phyloP scores from a whole-genome alignment of 1,140 invertebrate species.

The Daktulosphaira vitifoliae region DNA sequence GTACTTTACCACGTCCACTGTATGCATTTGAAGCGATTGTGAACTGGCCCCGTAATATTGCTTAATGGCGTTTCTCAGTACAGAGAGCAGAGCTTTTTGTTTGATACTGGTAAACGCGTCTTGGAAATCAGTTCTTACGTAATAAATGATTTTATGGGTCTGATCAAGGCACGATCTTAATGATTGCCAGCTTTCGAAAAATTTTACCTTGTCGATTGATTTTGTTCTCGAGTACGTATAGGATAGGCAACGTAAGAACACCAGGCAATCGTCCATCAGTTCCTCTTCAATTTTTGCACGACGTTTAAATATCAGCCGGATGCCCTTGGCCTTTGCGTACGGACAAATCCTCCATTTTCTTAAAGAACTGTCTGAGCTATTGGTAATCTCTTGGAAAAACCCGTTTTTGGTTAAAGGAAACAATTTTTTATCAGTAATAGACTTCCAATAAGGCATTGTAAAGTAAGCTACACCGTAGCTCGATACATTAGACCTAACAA shows the following conservation, averaged over 20 bases:
- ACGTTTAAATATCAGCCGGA: conserved; percentile 16
- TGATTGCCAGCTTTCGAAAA: conserved; percentile 1
- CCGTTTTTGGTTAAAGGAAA: background rate
- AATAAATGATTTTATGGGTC: background rate
- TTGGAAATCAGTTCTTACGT: conserved; percentile 7
- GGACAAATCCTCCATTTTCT: conserved; percentile 8
- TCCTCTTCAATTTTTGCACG: background rate
- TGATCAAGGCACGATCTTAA: background rate
- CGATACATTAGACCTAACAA: background rate
- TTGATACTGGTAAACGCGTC: conserved; percentile 15
- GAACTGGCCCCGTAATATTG: background rate
- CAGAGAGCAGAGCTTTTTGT: background rate
- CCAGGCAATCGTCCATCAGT: background rate
- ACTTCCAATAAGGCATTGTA: background rate
- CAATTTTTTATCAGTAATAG: background rate
- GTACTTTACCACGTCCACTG: background rate
- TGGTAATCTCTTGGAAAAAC: background rate
- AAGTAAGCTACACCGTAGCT: background rate
- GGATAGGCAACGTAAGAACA: conserved; percentile 1
- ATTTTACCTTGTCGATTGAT: background rate
- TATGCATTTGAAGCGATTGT: background rate
- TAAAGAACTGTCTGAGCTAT: background rate
- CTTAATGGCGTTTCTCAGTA: background rate
- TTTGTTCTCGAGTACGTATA: background rate
- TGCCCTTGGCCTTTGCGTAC: conserved; percentile 1